phyloP scores from a whole-genome alignment of 2,888 invertebrate genomes.

The Dynastes maya region DNA sequence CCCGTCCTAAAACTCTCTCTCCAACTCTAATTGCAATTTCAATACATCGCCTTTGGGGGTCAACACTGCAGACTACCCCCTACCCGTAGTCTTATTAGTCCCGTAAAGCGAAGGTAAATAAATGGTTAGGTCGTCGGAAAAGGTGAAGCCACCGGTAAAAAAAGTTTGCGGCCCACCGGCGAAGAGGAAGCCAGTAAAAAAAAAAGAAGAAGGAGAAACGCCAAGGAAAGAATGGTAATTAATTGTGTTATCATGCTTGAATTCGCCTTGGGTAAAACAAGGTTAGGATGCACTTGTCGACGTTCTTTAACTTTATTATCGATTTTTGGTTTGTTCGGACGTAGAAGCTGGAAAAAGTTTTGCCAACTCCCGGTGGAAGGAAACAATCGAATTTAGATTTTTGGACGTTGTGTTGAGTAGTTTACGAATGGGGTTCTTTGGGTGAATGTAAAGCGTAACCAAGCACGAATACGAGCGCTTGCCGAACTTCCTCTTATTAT shows the following conservation, averaged over 20 bases:
- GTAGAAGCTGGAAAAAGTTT: slow-evolving; percentile 11
- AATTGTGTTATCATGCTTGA: slow-evolving; percentile 34
- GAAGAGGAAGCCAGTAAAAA: background rate
- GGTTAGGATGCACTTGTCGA: slow-evolving; percentile 34
- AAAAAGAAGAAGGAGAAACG: background rate
- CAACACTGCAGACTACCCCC: background rate
- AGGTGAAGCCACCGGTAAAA: background rate
- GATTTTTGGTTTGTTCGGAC: slow-evolving; percentile 18
- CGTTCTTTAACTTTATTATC: slow-evolving; percentile 18
- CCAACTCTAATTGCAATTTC: slow-evolving; percentile 27
- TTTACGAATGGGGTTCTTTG: background rate
- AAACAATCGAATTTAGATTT: slow-evolving; percentile 22
- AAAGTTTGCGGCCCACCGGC: background rate
- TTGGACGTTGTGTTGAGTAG: slow-evolving; percentile 6
- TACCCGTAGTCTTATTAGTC: slow-evolving; percentile 15
- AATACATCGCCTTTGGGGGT: slow-evolving; percentile 13
- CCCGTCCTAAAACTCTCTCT: background rate
- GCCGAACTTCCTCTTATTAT: too few relatives aligned
- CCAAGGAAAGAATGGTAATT: slow-evolving; percentile 22
- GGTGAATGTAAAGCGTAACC: too few relatives aligned
- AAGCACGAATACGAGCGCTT: too few relatives aligned
- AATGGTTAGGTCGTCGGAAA: background rate
- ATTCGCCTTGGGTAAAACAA: slow-evolving; percentile 23
- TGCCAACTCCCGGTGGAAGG: background rate
- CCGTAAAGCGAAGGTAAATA: slow-evolving; percentile 22